A percentile compares a stretch with the other conserved stretches of the same genome.
Evolutionary conservation across 2,113 vertebrate species (phyloP).

Genomic region (Cynocephalus volans): DNA sequence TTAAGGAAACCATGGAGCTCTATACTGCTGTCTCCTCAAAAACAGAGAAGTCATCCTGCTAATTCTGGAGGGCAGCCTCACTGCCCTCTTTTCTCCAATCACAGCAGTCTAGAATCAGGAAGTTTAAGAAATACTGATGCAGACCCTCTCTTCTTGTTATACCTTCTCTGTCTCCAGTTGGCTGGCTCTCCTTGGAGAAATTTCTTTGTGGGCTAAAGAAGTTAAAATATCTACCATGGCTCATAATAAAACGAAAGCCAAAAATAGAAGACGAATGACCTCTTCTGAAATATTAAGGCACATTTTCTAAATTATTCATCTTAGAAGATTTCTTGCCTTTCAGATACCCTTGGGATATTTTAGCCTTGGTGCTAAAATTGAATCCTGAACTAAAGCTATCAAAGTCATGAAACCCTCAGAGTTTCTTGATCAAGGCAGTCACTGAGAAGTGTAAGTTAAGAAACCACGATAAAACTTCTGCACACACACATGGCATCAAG

Average conservation of each 20-base stretch:
- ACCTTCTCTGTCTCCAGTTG: background rate
- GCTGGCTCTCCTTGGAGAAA: conserved; percentile 4
- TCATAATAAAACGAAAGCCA: conserved; percentile 70
- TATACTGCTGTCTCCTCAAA: background rate
- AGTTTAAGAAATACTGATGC: background rate
- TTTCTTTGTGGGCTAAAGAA: conserved; percentile 60
- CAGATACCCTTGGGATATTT: conserved; percentile 57
- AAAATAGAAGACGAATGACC: conserved; percentile 67
- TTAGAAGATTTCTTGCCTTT: conserved; percentile 78
- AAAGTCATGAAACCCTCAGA: conserved; percentile 49
- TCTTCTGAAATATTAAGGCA: conserved; percentile 78
- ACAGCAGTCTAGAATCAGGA: background rate
- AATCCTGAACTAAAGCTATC: conserved; percentile 26
- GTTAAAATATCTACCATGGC: conserved; percentile 3
- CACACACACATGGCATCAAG: background rate
- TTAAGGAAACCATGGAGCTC: background rate
- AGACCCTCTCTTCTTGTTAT: background rate
- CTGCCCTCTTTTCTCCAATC: background rate
- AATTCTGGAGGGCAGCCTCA: background rate
- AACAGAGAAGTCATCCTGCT: background rate
- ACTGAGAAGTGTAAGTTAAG: background rate
- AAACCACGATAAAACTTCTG: background rate
- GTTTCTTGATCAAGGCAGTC: background rate
- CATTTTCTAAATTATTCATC: conserved; percentile 81
- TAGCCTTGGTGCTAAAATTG: conserved; percentile 68